Conservation (phyloP, 2,888 invertebrate genomes). For the Halocaridina rubra region DNA sequence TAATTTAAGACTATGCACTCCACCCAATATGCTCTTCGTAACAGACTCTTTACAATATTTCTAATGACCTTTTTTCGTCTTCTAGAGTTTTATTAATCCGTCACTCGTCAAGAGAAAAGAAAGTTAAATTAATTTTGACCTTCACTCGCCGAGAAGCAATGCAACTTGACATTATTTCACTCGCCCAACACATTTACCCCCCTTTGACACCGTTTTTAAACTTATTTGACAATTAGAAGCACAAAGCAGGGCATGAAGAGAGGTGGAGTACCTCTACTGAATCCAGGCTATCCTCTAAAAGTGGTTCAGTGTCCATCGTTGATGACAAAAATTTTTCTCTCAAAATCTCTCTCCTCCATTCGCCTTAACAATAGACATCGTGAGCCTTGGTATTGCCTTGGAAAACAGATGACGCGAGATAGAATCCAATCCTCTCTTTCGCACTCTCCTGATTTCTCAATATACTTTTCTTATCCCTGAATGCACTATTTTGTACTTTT, state of each 20-base stretch:
- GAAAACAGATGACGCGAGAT: background rate
- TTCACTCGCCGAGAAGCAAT: conserved; percentile 41
- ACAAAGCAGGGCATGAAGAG: too few species aligned
- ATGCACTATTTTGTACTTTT: background rate
- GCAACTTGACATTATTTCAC: too few species aligned
- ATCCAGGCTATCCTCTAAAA: conserved; percentile 56
- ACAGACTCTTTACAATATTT: too few species aligned
- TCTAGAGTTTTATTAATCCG: too few species aligned
- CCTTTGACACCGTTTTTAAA: too few species aligned
- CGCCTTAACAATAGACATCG: conserved; percentile 29
- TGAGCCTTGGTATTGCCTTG: background rate
- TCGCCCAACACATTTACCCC: too few species aligned
- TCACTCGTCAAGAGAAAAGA: background rate
- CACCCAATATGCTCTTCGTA: too few species aligned
- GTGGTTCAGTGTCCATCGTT: conserved; percentile 47
- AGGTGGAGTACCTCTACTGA: conserved; percentile 54
- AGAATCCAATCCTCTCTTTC: background rate
- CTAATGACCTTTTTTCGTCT: too few species aligned
- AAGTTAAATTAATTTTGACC: conserved; percentile 50
- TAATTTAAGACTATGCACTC: too few species aligned
- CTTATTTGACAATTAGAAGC: too few species aligned
- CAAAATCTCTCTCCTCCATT: conserved; percentile 47
- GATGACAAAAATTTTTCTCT: conserved; percentile 53
- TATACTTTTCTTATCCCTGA: background rate
- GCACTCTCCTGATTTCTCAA: background rate